Percentiles rank a stretch among this genome's conserved stretches.
These are phyloP conservation scores for Drosophila anceps DNA, from an alignment of 2,888 invertebrate species.

Conservation along the genomic window DNA sequence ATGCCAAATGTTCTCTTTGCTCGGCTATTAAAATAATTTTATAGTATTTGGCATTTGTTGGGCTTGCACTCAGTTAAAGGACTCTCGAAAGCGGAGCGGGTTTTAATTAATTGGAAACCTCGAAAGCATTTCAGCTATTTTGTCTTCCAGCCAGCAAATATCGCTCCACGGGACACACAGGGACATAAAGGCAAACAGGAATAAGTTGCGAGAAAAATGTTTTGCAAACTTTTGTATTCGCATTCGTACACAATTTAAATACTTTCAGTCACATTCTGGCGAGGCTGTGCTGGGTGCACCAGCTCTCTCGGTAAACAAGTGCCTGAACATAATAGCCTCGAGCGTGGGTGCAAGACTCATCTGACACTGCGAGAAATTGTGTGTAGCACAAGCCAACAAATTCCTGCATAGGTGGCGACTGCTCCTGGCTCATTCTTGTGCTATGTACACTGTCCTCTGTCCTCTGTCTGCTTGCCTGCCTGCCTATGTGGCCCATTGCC, in stretches of 20 bases:
- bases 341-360: conserved; percentile 15
- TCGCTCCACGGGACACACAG: conserved; percentile 16
- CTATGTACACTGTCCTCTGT: not conserved
- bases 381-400: conserved; percentile 60
- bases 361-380: conserved; percentile 61
- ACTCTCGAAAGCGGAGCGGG: conserved; percentile 16
- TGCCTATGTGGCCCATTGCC: conserved; percentile 38
- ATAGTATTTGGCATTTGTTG: conserved; percentile 40
- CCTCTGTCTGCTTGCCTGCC: conserved; percentile 9
- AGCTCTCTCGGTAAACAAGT: conserved; percentile 55
- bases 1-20: conserved; percentile 14
- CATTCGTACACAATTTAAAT: conserved; percentile 77
- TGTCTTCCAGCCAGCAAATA: conserved; percentile 51
- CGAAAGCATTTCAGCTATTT: conserved; percentile 56
- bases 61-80: conserved; percentile 7
- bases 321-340: conserved; percentile 31
- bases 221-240: conserved; percentile 65
- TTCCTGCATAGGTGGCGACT: conserved; percentile 50
- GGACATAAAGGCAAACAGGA: conserved; percentile 16
- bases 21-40: conserved; percentile 51
- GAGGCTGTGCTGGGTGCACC: conserved; percentile 8
- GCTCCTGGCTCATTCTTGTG: conserved; percentile 5
- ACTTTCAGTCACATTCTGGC: conserved; percentile 64
- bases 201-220: conserved; percentile 60
- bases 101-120: conserved; percentile 70